phyloP scores from a whole-genome alignment of 2,888 invertebrate species.

The Idaea aversata region DNA sequence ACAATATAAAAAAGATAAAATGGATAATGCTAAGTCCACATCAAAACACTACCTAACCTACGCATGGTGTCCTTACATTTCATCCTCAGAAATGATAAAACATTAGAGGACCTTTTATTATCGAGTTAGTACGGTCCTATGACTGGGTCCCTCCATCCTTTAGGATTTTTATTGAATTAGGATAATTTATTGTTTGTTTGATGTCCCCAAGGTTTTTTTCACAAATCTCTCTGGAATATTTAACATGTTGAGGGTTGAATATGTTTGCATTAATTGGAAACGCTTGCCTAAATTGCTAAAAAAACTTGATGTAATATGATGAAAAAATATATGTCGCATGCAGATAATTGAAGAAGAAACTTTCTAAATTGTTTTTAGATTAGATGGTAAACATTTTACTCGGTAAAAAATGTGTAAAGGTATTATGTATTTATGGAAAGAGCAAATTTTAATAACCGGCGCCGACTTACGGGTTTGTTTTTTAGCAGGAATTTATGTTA shows the following conservation, averaged over 20 bases:
- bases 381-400: too few species aligned
- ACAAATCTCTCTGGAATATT: conserved; percentile 19
- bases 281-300: background rate
- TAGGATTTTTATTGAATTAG: conserved; percentile 55
- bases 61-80: conserved; percentile 36
- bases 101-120: conserved; percentile 56
- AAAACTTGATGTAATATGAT: background rate
- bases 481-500: too few species aligned
- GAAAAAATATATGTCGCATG: too few species aligned
- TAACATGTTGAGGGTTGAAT: conserved; percentile 16
- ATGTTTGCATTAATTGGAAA: conserved; percentile 3
- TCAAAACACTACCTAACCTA: conserved; percentile 24
- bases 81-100: conserved; percentile 43
- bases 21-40: background rate
- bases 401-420: too few species aligned
- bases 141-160: conserved; percentile 40
- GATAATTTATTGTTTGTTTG: conserved; percentile 64
- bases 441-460: too few species aligned
- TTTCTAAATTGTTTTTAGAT: too few species aligned
- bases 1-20: background rate
- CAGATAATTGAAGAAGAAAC: too few species aligned
- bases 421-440: too few species aligned
- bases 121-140: conserved; percentile 50
- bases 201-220: conserved; percentile 45
- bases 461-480: too few species aligned